These are phyloP conservation scores for Pteria penguin DNA, from an alignment of 2,888 invertebrate genomes.

Conservation along the genomic window DNA sequence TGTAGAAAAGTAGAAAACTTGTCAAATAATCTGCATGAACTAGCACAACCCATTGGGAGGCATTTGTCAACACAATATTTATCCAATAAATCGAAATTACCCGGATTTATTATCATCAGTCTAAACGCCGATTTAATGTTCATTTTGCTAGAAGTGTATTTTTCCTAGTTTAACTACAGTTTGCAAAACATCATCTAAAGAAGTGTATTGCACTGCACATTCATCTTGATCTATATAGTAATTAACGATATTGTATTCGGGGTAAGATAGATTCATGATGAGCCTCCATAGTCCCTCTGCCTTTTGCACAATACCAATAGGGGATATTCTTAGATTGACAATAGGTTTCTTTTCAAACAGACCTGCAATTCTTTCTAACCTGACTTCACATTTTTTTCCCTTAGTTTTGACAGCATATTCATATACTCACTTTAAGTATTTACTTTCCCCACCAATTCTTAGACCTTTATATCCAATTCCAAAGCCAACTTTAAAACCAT, in stretches of 20 bases:
- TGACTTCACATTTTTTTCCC: neutral
- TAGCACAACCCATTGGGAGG: neutral
- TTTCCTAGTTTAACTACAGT: neutral
- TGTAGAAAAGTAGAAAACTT: neutral
- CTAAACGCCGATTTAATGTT: slow-evolving; percentile 15
- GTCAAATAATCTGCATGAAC: slow-evolving; percentile 13
- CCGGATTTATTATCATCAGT: slow-evolving; percentile 12
- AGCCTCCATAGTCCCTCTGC: neutral
- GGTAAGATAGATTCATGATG: neutral
- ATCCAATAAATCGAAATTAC: slow-evolving; percentile 21
- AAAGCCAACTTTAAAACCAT: neutral
- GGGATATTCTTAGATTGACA: neutral
- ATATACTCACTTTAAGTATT: neutral
- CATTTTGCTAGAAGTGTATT: slow-evolving; percentile 3
- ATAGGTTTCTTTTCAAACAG: neutral
- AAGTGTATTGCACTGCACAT: slow-evolving; percentile 7
- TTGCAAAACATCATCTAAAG: slow-evolving; percentile 9
- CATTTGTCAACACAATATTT: neutral
- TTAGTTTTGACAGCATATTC: neutral
- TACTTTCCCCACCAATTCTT: neutral
- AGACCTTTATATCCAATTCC: neutral
- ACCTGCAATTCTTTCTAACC: neutral
- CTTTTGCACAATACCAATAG: neutral
- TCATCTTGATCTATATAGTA: neutral
- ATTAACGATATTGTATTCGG: neutral